Evolutionary conservation across 2,113 vertebrate genomes (phyloP), one percentile per base, ranked within the genome.

Genomic region (Gymnogyps californianus): DNA sequence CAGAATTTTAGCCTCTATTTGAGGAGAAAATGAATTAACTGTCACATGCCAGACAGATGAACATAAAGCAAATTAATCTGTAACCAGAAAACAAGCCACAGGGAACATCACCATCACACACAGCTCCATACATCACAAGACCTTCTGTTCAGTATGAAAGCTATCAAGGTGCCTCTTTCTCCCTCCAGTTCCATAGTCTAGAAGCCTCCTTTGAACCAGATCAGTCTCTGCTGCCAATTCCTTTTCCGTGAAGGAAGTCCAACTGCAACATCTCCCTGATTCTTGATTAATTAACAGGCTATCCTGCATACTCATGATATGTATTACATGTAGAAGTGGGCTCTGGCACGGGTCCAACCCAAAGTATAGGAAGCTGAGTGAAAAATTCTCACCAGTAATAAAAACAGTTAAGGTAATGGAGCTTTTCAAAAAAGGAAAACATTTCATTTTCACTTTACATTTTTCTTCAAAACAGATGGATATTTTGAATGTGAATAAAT

Each of bases 21-120:
- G 93, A 97, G 83, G 62, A 95, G 65, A 97, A 97, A 98, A 97
- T 97, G 90, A 97, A 98, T 98, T 96, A 97, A 96, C 95, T 97
- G 95, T 97, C 97, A 97, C 85, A 97, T 82, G 72, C 89, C 84
- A 98, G 96, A 94, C 93, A 97, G 91, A 97, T 86, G 95, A 97
- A 91, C 94, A 98, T 93, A 96, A 96, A 94, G 93, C 74, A 97
- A 97, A 96, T 94, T 97, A 96, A 95, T 97, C 87, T 91, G 72
- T 46, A 96, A 90, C 71, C 85, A 96, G 86, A 87, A 96, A 95
- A 90, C 71, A 92, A 93, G 77, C 95, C 94, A 96, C 96, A 86
- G 96, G 97, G 94, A 97, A 13, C 66, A 69, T 80, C 75, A 94
- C 52, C 95, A 90, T 77, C 80, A 59, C 74, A 95, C 65, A 38